Percentiles rank a stretch among this genome's conserved stretches.
Conservation (phyloP, 1,140 invertebrate species). For the Tetragonula clypearis region DNA sequence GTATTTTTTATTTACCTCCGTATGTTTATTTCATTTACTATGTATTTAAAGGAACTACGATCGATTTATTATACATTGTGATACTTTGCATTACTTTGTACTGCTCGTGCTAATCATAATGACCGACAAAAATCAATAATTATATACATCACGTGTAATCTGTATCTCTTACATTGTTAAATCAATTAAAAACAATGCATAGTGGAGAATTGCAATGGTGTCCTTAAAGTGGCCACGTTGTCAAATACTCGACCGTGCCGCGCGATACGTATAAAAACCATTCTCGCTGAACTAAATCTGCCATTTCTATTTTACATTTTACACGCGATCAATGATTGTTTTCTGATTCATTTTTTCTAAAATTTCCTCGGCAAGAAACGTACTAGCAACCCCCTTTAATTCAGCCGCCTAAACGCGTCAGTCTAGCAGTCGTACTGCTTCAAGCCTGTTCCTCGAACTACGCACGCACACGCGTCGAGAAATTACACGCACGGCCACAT, state of each 20-base stretch:
- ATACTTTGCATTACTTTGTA: no score
- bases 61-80: no score
- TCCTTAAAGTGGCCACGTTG: neutral
- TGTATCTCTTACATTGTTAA: neutral
- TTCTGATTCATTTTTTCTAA: neutral
- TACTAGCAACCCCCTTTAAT: conserved; percentile 36
- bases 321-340: neutral
- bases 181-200: neutral
- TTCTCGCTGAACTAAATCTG: neutral
- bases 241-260: neutral
- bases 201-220: neutral
- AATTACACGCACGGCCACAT: neutral
- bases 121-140: no score
- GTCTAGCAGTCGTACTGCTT: conserved; percentile 62
- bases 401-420: conserved; percentile 36
- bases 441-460: conserved; percentile 20
- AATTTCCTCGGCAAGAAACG: neutral
- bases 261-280: neutral
- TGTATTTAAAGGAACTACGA: neutral
- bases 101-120: no score
- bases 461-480: neutral
- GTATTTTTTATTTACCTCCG: neutral
- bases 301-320: neutral
- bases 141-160: neutral
- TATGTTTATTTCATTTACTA: neutral